phyloP scores from a whole-genome alignment of 1,140 invertebrate genomes.

The Drosophila littoralis region DNA sequence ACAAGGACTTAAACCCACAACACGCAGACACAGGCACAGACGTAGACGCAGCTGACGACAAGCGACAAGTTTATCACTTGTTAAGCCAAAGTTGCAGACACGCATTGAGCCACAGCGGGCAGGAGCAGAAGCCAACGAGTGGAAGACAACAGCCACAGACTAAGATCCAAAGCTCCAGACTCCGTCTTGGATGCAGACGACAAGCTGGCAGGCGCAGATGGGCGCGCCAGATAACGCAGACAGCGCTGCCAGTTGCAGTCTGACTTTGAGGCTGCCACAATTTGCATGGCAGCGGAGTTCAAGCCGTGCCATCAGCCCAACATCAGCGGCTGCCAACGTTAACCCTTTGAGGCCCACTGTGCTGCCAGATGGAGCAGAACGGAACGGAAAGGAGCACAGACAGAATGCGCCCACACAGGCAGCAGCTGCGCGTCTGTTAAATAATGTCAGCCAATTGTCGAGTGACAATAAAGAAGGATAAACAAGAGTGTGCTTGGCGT shows the following conservation, averaged over 20 bases:
- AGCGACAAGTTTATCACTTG: slow-evolving; percentile 80
- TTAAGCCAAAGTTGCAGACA: slow-evolving; percentile 55
- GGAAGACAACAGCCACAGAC: neutral
- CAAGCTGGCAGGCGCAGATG: slow-evolving; percentile 70
- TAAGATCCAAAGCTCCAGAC: slow-evolving; percentile 18
- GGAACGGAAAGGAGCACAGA: neutral
- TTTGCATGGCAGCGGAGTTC: slow-evolving; percentile 55
- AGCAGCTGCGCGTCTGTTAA: slow-evolving; percentile 43
- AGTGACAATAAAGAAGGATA: slow-evolving; percentile 37
- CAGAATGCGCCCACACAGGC: slow-evolving; percentile 10
- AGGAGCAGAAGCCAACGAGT: slow-evolving; percentile 8
- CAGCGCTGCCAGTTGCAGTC: slow-evolving; percentile 19
- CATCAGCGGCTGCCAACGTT: slow-evolving; percentile 10
- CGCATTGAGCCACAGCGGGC: slow-evolving; percentile 38
- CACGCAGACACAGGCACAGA: slow-evolving; percentile 15
- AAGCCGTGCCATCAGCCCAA: neutral
- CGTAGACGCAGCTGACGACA: slow-evolving; percentile 51
- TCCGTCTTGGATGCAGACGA: slow-evolving; percentile 31
- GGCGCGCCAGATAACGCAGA: slow-evolving; percentile 58
- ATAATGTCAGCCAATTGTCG: slow-evolving; percentile 53
- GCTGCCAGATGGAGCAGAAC: slow-evolving; percentile 21
- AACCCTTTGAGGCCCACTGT: slow-evolving; percentile 40
- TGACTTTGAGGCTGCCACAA: slow-evolving; percentile 31
- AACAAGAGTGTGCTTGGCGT: neutral
- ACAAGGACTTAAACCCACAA: slow-evolving; percentile 64